phyloP scores from a whole-genome alignment of 2,888 invertebrate species.

The Aporophyla lueneburgensis region DNA sequence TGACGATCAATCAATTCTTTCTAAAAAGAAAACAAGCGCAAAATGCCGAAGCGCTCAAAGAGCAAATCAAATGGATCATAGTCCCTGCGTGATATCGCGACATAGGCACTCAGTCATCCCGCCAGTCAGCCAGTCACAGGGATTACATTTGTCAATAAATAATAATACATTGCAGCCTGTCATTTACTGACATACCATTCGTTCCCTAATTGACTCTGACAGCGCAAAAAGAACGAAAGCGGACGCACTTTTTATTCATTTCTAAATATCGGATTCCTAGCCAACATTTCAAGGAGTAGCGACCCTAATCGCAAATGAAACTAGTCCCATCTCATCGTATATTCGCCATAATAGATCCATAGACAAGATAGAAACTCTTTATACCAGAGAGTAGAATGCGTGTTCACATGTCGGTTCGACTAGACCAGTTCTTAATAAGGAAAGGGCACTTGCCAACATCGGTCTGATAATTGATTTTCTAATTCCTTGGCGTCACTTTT shows the following conservation, averaged over 20 bases:
- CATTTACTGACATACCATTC: slow-evolving; percentile 37
- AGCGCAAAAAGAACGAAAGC: slow-evolving; percentile 46
- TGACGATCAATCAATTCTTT: background rate
- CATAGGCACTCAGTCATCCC: slow-evolving; percentile 20
- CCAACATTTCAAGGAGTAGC: slow-evolving; percentile 39
- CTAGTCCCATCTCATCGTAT: slow-evolving; percentile 48
- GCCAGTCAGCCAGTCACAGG: slow-evolving; percentile 19
- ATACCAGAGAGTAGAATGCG: slow-evolving; percentile 50
- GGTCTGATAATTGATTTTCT: slow-evolving; percentile 53
- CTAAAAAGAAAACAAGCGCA: background rate
- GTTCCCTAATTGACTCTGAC: slow-evolving; percentile 46
- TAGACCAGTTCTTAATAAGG: slow-evolving; percentile 50
- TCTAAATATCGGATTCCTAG: slow-evolving; percentile 52
- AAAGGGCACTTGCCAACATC: slow-evolving; percentile 34
- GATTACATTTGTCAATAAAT: slow-evolving; percentile 52
- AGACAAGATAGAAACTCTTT: slow-evolving; percentile 55
- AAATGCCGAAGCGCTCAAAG: slow-evolving; percentile 11
- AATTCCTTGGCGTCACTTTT: slow-evolving; percentile 52
- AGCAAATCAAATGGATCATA: slow-evolving; percentile 21
- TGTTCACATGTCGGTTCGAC: slow-evolving; percentile 47
- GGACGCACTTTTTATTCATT: slow-evolving; percentile 51
- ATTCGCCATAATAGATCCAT: slow-evolving; percentile 55
- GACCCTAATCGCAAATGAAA: slow-evolving; percentile 53
- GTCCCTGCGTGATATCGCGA: slow-evolving; percentile 18
- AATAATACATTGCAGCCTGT: slow-evolving; percentile 30